Evolutionary conservation across 2,888 invertebrate species (phyloP), one percentile per base, ranked within the genome.

Genomic region (Congeria kusceri): DNA sequence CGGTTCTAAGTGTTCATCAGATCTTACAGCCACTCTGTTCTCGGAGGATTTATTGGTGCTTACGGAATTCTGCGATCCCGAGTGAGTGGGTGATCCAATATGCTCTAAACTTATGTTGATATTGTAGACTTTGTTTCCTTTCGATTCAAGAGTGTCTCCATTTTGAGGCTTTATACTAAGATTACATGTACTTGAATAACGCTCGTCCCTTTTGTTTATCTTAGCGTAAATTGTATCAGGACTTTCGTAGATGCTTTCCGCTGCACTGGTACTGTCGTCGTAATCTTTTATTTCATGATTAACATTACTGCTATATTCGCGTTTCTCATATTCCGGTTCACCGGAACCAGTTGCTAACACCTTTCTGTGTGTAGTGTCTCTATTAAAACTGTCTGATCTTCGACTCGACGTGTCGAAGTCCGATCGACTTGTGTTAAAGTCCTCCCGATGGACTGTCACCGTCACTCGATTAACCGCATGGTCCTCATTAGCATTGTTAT

Each of bases 151-250:
- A 1, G 11, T 11, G n/a, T 27, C 20, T 3, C 25, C 29, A 56
- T 11, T 56, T 56, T 20, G 20, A 4, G 56, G 25, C 20, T 47
- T 13, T 9, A 49, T 18, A 47, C 58, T 64, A 47, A 72, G 47
- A 29, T 65, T 64, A 23, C 64, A 64, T 25, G 64, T 72, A 18
- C 64, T 64, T 20, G 59, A 59, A n/a, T 70, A 53, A n/a, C 49
- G 56, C 15, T 23, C 46, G 58, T 62, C 20, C 25, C 32, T 39
- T 63, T 77, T 77, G 56, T 63, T 71, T 61, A 79, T 79, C 47
- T 79, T 79, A 13, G 79, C 79, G 62, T 79, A 79, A 13, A 79
- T 53, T 53, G 56, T 66, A 47, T 79, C 79, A 23, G 74, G 63
- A 27, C 46, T 27, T 20, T 56, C 75, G 25, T 75, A 68, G 18